Conservation (phyloP, 2,113 vertebrate species). For the Andinoacara biseriatus region DNA sequence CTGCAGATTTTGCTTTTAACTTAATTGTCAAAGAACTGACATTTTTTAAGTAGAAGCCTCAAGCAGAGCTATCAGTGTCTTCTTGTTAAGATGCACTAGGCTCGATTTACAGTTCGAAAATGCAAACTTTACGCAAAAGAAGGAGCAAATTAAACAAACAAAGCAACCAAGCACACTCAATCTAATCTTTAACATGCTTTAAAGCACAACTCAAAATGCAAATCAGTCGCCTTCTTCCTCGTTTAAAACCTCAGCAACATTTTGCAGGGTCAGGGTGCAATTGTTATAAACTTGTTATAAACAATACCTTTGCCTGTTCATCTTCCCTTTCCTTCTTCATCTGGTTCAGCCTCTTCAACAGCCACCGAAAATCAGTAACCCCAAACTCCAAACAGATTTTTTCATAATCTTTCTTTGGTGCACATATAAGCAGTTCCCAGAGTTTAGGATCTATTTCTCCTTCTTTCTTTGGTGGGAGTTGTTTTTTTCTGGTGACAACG, state of each 20-base stretch:
- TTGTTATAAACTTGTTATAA: neutral
- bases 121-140: neutral
- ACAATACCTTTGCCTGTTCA: constrained; percentile 83
- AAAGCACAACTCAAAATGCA: neutral
- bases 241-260: neutral
- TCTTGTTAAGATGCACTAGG: neutral
- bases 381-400: constrained; percentile 88
- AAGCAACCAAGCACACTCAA: neutral
- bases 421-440: constrained; percentile 85
- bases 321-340: constrained; percentile 81
- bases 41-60: neutral
- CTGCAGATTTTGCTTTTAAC: neutral
- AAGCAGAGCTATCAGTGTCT: neutral
- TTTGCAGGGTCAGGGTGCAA: neutral
- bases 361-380: constrained; percentile 87
- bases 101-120: neutral
- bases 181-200: neutral
- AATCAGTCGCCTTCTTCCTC: neutral
- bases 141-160: neutral
- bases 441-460: constrained; percentile 83
- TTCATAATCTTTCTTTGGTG: constrained; percentile 88
- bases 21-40: neutral
- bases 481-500: constrained; percentile 55
- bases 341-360: constrained; percentile 87
- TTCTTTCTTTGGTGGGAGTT: constrained; percentile 66